These are phyloP conservation scores for Macroramphosus scolopax DNA, from an alignment of 2,797 vertebrate genomes.

Conservation along the genomic window DNA sequence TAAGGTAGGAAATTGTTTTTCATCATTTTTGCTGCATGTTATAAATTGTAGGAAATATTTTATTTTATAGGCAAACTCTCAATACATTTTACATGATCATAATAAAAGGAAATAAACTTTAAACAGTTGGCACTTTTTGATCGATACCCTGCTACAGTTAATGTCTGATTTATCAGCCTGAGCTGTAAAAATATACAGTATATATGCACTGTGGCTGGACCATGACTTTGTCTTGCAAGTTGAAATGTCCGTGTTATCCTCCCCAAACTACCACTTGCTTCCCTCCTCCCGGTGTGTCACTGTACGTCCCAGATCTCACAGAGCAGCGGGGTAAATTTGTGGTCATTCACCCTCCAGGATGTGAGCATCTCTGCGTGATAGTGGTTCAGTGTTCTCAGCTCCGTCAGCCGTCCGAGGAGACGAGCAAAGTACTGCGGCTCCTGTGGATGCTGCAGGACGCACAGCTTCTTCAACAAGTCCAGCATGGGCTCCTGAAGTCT, in stretches of 20 bases:
- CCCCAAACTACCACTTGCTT: background rate
- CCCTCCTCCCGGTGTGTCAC: slow-evolving; percentile 65
- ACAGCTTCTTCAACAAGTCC: slow-evolving; percentile 88
- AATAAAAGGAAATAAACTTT: too few relatives aligned
- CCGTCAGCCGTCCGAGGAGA: slow-evolving; percentile 91
- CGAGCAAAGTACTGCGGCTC: slow-evolving; percentile 96
- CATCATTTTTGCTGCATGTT: too few relatives aligned
- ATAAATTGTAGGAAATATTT: too few relatives aligned
- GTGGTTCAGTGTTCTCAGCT: slow-evolving; percentile 94
- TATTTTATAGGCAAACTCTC: too few relatives aligned
- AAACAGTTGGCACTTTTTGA: too few relatives aligned
- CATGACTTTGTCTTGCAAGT: slow-evolving; percentile 14
- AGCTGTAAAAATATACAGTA: slow-evolving; percentile 10
- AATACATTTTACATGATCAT: too few relatives aligned
- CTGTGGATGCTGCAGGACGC: slow-evolving; percentile 85
- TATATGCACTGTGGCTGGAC: slow-evolving; percentile 16
- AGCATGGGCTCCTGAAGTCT: slow-evolving; percentile 91
- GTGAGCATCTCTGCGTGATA: slow-evolving; percentile 95
- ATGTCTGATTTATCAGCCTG: too few relatives aligned
- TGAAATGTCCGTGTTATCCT: slow-evolving; percentile 25
- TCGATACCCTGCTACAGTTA: too few relatives aligned
- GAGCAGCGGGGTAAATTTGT: slow-evolving; percentile 96
- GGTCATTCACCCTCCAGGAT: slow-evolving; percentile 92
- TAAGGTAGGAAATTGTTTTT: too few relatives aligned
- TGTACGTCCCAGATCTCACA: slow-evolving; percentile 99